Evolutionary conservation across 1,140 invertebrate genomes (phyloP).

Genomic region (Camponotus floridanus): DNA sequence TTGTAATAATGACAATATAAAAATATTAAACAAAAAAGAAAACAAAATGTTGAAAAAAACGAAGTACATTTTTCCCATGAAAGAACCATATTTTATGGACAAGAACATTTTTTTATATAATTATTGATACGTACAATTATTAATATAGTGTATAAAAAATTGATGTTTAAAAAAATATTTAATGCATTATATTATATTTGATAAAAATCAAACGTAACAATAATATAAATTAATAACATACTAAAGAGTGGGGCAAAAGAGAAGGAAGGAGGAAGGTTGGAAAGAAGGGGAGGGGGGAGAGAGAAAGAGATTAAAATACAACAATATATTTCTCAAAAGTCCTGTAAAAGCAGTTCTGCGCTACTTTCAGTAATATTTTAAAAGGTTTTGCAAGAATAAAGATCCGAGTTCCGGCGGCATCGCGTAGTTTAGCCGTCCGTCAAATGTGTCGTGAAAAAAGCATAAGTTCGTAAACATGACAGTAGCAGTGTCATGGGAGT

Average conservation of each 20-base stretch:
- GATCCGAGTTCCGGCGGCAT: not conserved
- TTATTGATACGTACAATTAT: not conserved
- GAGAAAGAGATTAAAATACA: conserved; percentile 15
- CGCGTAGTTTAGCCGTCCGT: conserved; percentile 24
- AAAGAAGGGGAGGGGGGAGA: too few relatives aligned
- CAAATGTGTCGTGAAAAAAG: conserved; percentile 36
- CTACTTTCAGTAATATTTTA: not conserved
- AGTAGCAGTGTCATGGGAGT: conserved; percentile 42
- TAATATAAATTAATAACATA: too few relatives aligned
- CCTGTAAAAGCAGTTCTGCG: not conserved
- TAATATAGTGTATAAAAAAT: not conserved
- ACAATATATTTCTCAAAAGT: conserved; percentile 39
- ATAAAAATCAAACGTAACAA: not conserved
- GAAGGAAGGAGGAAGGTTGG: too few relatives aligned
- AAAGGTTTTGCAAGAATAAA: not conserved
- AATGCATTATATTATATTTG: not conserved
- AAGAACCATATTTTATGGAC: too few relatives aligned
- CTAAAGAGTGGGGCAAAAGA: too few relatives aligned
- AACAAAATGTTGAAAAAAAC: too few relatives aligned
- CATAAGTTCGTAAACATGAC: conserved; percentile 17
- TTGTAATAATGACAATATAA: too few relatives aligned
- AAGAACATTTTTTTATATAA: not conserved
- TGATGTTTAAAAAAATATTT: not conserved
- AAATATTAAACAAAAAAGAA: too few relatives aligned
- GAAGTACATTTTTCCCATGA: too few relatives aligned